Evolutionary conservation across 2,888 invertebrate genomes (phyloP).

Genomic region (Cremastinae sp.): DNA sequence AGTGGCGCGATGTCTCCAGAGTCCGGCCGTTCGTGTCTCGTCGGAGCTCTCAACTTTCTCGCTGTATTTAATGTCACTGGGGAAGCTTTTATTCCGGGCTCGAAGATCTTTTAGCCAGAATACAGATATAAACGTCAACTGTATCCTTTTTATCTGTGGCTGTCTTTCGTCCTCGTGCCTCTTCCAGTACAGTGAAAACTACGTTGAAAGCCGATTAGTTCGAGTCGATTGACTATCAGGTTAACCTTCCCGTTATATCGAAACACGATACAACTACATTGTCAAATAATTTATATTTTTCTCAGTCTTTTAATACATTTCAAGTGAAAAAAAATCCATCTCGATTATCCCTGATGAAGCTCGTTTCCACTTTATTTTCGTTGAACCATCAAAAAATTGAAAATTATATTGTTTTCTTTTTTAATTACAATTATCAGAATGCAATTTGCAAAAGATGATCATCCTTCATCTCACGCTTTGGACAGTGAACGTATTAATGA

Average conservation of each 20-base stretch:
- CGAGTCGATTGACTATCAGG: conserved; percentile 63
- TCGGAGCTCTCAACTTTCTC: conserved; percentile 12
- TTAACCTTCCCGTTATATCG: conserved; percentile 61
- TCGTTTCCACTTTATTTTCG: too few species aligned
- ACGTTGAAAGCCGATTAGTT: conserved; percentile 62
- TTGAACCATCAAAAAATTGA: too few species aligned
- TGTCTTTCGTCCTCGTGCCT: conserved; percentile 28
- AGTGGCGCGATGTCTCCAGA: conserved; percentile 6
- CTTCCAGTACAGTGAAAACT: conserved; percentile 58
- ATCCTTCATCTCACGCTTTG: too few species aligned
- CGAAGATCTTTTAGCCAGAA: conserved; percentile 35
- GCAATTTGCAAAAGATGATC: too few species aligned
- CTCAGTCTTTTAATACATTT: too few species aligned
- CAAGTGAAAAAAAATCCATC: neutral
- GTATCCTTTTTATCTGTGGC: conserved; percentile 7
- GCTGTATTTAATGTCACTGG: neutral
- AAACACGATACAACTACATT: conserved; percentile 49
- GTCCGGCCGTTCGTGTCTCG: neutral
- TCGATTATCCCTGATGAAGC: too few species aligned
- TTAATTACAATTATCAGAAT: too few species aligned
- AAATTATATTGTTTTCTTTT: too few species aligned
- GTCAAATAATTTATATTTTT: too few species aligned
- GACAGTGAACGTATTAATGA: too few species aligned
- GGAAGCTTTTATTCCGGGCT: conserved; percentile 34
- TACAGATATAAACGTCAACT: conserved; percentile 1